Base-by-base conservation (phyloP, 1,140 invertebrate species). In the Asbolus verrucosus region DNA sequence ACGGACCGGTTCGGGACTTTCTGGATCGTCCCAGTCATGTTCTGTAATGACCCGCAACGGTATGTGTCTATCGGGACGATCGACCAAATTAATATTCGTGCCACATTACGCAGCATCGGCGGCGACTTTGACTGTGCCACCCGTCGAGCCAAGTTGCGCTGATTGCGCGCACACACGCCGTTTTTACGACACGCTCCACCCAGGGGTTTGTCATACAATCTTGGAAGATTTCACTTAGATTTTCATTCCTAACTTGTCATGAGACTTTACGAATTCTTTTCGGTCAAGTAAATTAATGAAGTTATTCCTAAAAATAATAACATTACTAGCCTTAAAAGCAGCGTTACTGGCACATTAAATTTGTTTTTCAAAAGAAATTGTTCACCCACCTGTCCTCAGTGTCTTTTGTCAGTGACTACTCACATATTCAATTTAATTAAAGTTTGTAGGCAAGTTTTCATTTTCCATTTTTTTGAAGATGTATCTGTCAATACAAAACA, bases 71-170 rank as follows among this genome's bases (percentile, higher is more conserved):
- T 72, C 72, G 41, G 24, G 24, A 59, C 36, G 59, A 73, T 73
- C 65, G 65, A 36, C 69, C 54, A 73, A 75, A 75, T 75, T 75
- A 75, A 75, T 72, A 72, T 72, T 67, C 60, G 69, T 65, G 72
- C 62, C 73, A 70, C 74, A 72, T 74, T 74, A 76, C 65, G 61
- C 65, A 70, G 73, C 71, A 70, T 38, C 62, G 70, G 71, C 73
- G 74, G 71, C 67, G 62, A 50, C 74, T 75, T 75, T 75, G 74
- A 72, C 61, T 38, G 62, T 54, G 62, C 73, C 74, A 13, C 74
- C 74, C 65, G 65, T 59, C 9, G 73, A 43, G 70, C 46, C 38
- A 38, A 31, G 59, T 21, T 54, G 67, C 38, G 33, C 67, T 59
- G 39, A 61, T 69, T 68, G 70, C 66, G 21, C 67, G 36, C 38